Evolutionary conservation across 2,888 invertebrate species (phyloP).

Genomic region (Callinectes sapidus): DNA sequence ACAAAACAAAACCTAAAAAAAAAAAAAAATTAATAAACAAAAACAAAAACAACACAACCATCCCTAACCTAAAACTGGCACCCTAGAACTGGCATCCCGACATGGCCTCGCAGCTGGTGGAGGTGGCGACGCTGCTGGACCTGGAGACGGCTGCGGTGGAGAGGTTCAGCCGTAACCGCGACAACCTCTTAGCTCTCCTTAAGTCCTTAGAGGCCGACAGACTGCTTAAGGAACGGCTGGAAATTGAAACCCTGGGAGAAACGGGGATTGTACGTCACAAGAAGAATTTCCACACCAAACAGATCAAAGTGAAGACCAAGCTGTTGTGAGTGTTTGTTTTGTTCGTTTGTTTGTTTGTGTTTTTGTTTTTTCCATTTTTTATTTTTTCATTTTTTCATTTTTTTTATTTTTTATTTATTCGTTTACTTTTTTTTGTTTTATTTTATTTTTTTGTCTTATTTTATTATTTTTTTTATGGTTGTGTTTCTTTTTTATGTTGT

Average conservation of each 20-base stretch:
- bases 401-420: too few relatives aligned
- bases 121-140: constrained; percentile 89
- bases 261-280: constrained; percentile 92
- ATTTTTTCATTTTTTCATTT: too few relatives aligned
- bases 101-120: constrained; percentile 88
- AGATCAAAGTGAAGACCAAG: constrained; percentile 98
- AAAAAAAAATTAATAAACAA: too few relatives aligned
- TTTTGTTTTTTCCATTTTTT: not conserved
- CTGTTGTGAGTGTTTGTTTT: constrained; percentile 89
- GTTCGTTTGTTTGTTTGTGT: not conserved
- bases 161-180: constrained; percentile 53
- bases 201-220: constrained; percentile 66
- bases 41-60: too few relatives aligned
- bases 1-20: too few relatives aligned
- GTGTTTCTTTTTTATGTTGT: too few relatives aligned
- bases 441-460: too few relatives aligned
- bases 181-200: constrained; percentile 54
- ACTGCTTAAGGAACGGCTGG: constrained; percentile 92
- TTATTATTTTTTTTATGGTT: too few relatives aligned
- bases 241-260: constrained; percentile 94
- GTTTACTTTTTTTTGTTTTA: too few relatives aligned
- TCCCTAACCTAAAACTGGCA: too few relatives aligned
- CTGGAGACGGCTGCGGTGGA: constrained; percentile 82
- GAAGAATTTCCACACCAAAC: constrained; percentile 90
- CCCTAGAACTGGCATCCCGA: constrained; percentile 85